phyloP scores from a whole-genome alignment of 1,140 invertebrate genomes.

The Bombus consobrinus region DNA sequence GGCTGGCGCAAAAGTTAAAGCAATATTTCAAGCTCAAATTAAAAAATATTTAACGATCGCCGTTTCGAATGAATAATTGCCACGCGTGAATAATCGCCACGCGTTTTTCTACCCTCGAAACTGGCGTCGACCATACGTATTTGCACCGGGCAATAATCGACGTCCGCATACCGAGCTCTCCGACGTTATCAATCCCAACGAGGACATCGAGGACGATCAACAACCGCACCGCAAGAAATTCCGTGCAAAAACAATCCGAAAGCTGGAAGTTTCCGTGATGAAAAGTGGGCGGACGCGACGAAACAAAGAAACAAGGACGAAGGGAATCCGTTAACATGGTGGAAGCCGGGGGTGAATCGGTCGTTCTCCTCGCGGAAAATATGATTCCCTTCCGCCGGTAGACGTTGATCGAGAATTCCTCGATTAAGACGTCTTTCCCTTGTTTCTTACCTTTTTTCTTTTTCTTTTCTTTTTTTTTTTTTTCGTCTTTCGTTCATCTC shows the following conservation, averaged over 20 bases:
- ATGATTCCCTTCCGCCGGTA: slow-evolving; percentile 77
- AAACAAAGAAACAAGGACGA: slow-evolving; percentile 27
- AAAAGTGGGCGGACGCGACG: slow-evolving; percentile 32
- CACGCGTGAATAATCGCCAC: slow-evolving; percentile 9
- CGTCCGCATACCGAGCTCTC: slow-evolving; percentile 47
- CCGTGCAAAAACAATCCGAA: slow-evolving; percentile 52
- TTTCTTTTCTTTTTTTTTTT: no score
- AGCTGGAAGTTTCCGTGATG: slow-evolving; percentile 34
- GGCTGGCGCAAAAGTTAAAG: background rate
- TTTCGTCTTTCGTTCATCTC: slow-evolving; percentile 11
- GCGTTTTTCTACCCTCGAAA: slow-evolving; percentile 38
- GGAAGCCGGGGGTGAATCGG: slow-evolving; percentile 52
- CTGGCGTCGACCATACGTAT: slow-evolving; percentile 34
- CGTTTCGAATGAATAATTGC: slow-evolving; percentile 44
- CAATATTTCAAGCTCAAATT: background rate
- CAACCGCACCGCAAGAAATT: slow-evolving; percentile 50
- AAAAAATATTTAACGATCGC: background rate
- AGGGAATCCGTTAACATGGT: background rate
- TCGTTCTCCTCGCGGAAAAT: slow-evolving; percentile 73
- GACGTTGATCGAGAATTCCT: slow-evolving; percentile 77
- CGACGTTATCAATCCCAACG: slow-evolving; percentile 58
- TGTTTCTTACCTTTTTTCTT: slow-evolving; percentile 11
- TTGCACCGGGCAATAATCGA: slow-evolving; percentile 61
- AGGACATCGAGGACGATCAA: slow-evolving; percentile 55
- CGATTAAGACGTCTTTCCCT: slow-evolving; percentile 73